Conservation (phyloP, 2,888 invertebrate genomes). For the Ctena decussata region DNA sequence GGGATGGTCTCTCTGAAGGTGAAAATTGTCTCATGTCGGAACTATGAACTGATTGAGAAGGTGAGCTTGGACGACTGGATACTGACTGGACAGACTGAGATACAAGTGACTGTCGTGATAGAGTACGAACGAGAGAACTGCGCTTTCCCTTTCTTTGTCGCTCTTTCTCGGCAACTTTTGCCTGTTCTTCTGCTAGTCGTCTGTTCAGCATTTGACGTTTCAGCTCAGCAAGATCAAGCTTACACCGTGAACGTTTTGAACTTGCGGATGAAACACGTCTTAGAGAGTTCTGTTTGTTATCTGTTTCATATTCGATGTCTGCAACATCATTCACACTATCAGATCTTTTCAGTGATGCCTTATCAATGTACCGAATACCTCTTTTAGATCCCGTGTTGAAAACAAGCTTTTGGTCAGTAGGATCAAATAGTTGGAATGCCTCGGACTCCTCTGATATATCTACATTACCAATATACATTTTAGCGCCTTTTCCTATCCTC, state of each 20-base stretch:
- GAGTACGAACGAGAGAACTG: not conserved
- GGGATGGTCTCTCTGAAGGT: conserved; percentile 37
- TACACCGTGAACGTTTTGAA: conserved; percentile 55
- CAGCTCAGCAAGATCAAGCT: conserved; percentile 70
- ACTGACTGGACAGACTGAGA: not conserved
- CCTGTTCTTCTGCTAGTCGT: conserved; percentile 52
- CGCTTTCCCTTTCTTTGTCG: conserved; percentile 6
- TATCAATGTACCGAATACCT: conserved; percentile 59
- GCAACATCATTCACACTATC: conserved; percentile 61
- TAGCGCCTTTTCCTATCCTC: conserved; percentile 56
- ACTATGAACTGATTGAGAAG: conserved; percentile 41
- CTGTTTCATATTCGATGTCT: not conserved
- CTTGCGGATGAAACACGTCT: conserved; percentile 62
- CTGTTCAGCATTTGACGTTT: conserved; percentile 61
- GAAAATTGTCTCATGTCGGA: conserved; percentile 55
- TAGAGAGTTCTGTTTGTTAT: not conserved
- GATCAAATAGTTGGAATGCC: conserved; percentile 64
- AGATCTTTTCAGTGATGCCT: conserved; percentile 60
- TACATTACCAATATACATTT: conserved; percentile 40
- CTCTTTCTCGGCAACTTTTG: conserved; percentile 43
- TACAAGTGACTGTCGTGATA: not conserved
- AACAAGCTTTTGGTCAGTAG: conserved; percentile 66
- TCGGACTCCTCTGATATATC: conserved; percentile 63
- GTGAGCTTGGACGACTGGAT: conserved; percentile 10
- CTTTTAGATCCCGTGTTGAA: conserved; percentile 47